These are phyloP conservation scores for Microctonus brassicae DNA, from an alignment of 2,888 invertebrate species.

Conservation along the genomic window DNA sequence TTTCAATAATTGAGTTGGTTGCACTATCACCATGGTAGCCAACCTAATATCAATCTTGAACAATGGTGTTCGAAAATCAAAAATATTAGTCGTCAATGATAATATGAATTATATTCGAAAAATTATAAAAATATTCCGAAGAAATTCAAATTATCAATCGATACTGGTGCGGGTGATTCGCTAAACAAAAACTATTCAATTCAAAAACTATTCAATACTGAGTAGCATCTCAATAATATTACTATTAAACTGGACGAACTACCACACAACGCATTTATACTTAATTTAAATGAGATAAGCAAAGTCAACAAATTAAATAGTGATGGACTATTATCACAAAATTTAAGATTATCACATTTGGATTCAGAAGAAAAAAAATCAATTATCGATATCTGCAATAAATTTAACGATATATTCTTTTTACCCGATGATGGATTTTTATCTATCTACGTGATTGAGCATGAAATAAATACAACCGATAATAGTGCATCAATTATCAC, in stretches of 20 bases:
- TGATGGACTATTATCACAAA: slow-evolving; percentile 35
- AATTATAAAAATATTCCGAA: too few relatives aligned
- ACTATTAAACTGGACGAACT: background rate
- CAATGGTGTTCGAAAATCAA: too few relatives aligned
- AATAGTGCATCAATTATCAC: slow-evolving; percentile 33
- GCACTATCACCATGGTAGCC: too few relatives aligned
- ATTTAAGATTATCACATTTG: slow-evolving; percentile 39
- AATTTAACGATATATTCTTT: slow-evolving; percentile 38
- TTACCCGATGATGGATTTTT: slow-evolving; percentile 39
- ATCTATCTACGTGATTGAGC: slow-evolving; percentile 27
- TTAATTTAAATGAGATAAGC: background rate
- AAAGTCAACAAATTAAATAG: slow-evolving; percentile 20
- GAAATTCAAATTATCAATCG: too few relatives aligned
- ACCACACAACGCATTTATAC: background rate
- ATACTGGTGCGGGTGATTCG: too few relatives aligned
- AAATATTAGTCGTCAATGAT: too few relatives aligned
- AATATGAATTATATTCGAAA: too few relatives aligned
- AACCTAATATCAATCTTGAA: too few relatives aligned
- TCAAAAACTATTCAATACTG: too few relatives aligned
- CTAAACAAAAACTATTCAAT: too few relatives aligned
- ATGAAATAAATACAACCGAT: slow-evolving; percentile 32
- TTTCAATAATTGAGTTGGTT: too few relatives aligned
- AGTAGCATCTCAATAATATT: background rate
- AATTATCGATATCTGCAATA: slow-evolving; percentile 23
- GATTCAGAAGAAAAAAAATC: slow-evolving; percentile 26